Conservation (phyloP, 2,797 vertebrate species). For the Taeniopygia guttata region DNA sequence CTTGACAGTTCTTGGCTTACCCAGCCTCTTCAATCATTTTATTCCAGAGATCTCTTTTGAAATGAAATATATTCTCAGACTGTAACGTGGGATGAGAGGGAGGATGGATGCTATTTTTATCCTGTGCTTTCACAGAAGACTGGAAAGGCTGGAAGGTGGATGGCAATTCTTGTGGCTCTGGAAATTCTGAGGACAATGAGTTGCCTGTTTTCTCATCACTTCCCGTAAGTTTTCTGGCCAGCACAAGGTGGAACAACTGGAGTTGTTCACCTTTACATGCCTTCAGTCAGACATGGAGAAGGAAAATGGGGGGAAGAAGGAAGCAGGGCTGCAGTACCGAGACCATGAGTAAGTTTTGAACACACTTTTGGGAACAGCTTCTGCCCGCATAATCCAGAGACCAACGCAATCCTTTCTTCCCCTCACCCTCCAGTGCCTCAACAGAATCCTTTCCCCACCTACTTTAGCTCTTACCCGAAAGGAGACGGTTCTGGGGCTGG, state of each 20-base stretch:
- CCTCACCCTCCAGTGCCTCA: background rate
- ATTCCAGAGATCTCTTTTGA: background rate
- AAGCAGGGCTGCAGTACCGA: background rate
- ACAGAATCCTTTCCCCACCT: background rate
- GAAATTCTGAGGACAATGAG: background rate
- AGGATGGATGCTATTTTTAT: background rate
- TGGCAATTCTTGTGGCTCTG: background rate
- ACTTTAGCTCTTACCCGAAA: conserved; percentile 81
- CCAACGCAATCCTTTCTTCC: background rate
- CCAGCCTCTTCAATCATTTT: background rate
- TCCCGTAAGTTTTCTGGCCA: background rate
- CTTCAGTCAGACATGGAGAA: fast-evolving
- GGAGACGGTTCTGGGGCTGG: conserved; percentile 86
- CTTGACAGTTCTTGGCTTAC: background rate
- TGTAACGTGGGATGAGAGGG: background rate
- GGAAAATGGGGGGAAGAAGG: background rate
- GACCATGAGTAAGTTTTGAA: background rate
- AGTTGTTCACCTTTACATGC: background rate
- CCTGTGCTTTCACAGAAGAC: background rate
- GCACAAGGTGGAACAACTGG: background rate
- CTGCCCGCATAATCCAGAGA: background rate
- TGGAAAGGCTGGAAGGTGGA: background rate
- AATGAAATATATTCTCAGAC: background rate
- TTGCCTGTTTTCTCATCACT: background rate
- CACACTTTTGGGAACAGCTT: background rate